Evolutionary conservation across 30 jellyfish, hydroid and myxozoan species (phyloP), one percentile per base, ranked within the genome.

Genomic region (Phacellophora camtschatica): DNA sequence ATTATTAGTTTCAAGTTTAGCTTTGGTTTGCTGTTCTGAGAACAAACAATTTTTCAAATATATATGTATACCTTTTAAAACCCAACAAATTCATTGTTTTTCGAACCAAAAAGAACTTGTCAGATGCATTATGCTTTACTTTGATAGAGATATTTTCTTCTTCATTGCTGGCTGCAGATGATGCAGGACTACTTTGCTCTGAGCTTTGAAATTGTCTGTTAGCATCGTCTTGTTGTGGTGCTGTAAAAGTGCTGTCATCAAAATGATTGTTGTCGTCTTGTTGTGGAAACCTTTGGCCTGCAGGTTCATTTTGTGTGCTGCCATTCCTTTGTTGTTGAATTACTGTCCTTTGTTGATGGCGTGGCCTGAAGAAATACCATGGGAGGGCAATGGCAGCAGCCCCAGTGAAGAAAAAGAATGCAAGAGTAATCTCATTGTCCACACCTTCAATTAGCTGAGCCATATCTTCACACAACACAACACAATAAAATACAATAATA

Each of bases 341-440:
- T n/a, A n/a, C n/a, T n/a, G n/a, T n/a, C n/a, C n/a, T n/a, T n/a
- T n/a, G n/a, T n/a, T n/a, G n/a, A n/a, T n/a, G 61, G 61, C 61
- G n/a, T 54, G 95, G 95, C 34, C 95, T 65, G 25, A 83, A 70
- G 15, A 71, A 56, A 76, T 83, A 83, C 95, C 95, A 83, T 12
- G 95, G 95, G 1, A 83, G 43, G 5, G 82, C 95, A 36, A 83
- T 71, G 13, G 95, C 95, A 15, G 95, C 95, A 15, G 84, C 87
- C 5, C 81, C 88, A 70, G 83, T 56, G 33, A 83, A 33, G 3
- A 83, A 43, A 29, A 63, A 16, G 27, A 61, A 68, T 20, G 88
- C 82, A 1, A 83, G 57, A 16, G 95, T 43, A 4, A 63, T 28
- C 61, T 83, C 95, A 62, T 71, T 83, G 35, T 69, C 95, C 5